phyloP scores from a whole-genome alignment of 2,888 invertebrate species.

The Rhamphomyia laevipes region DNA sequence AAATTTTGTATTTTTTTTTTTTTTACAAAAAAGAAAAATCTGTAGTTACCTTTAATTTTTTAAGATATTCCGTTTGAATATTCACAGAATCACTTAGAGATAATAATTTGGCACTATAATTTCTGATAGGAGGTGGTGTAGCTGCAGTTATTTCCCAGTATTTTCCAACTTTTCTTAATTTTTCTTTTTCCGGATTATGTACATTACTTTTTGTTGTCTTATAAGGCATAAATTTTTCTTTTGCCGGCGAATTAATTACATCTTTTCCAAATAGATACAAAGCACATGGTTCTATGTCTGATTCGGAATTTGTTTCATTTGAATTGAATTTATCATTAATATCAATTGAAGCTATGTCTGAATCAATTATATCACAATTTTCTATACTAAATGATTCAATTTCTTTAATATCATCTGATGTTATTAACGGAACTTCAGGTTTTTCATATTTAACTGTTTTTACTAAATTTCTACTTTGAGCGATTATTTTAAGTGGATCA shows the following conservation, averaged over 20 bases:
- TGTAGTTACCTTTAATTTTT: conserved; percentile 25
- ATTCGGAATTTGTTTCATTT: conserved; percentile 12
- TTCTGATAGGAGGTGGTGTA: conserved; percentile 31
- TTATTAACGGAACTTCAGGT: conserved; percentile 25
- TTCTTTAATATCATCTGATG: conserved; percentile 28
- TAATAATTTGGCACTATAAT: conserved; percentile 26
- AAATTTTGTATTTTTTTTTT: no score
- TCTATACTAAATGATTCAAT: conserved; percentile 24
- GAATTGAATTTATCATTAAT: not conserved
- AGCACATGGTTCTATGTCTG: conserved; percentile 27
- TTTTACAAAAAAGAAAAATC: no score
- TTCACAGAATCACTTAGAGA: conserved; percentile 30
- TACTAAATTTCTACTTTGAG: conserved; percentile 29
- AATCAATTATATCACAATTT: not conserved
- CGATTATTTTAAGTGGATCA: conserved; percentile 31
- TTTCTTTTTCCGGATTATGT: conserved; percentile 33
- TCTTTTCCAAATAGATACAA: conserved; percentile 28
- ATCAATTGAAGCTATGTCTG: not conserved
- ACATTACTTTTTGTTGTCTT: conserved; percentile 32
- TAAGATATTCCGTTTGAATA: conserved; percentile 27
- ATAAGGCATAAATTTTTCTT: conserved; percentile 31
- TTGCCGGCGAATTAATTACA: conserved; percentile 9
- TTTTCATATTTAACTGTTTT: conserved; percentile 24
- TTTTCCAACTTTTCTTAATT: conserved; percentile 24
- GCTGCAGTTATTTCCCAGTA: conserved; percentile 36